These are phyloP conservation scores for Plecotus auritus DNA, from an alignment of 2,113 vertebrate species.

Conservation along the genomic window DNA sequence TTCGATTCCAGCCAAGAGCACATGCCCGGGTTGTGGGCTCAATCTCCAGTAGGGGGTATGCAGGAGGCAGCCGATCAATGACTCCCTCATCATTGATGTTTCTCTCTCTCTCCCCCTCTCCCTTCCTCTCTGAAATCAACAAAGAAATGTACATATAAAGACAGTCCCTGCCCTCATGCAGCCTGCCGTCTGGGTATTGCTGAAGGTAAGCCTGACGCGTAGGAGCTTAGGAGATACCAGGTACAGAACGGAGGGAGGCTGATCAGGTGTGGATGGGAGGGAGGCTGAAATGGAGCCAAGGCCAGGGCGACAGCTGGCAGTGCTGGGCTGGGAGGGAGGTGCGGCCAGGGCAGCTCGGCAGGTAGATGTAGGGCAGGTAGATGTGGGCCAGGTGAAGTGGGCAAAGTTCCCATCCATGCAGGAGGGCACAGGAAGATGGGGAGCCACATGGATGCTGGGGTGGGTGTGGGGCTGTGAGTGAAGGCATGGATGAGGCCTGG, in stretches of 20 bases:
- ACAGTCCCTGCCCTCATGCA: fast-evolving
- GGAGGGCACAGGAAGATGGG: not conserved
- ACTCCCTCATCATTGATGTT: too few species aligned
- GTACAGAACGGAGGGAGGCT: not conserved
- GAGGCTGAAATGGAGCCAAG: not conserved
- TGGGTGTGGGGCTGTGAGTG: not conserved
- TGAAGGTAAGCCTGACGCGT: fast-evolving
- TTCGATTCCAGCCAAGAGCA: too few species aligned
- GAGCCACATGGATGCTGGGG: not conserved
- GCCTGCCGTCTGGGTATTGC: not conserved
- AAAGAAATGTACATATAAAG: too few species aligned
- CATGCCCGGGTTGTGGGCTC: too few species aligned
- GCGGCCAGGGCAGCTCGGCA: not conserved
- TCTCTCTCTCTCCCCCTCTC: too few species aligned
- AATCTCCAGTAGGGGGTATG: too few species aligned
- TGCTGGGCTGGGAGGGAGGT: not conserved
- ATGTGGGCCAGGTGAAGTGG: not conserved
- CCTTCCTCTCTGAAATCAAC: too few species aligned
- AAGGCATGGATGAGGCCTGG: too few species aligned
- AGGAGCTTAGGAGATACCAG: not conserved
- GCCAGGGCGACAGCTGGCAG: not conserved
- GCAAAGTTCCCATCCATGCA: not conserved
- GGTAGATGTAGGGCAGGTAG: too few species aligned
- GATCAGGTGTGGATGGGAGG: fast-evolving
- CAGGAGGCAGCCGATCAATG: too few species aligned